Percentiles rank a stretch among this genome's conserved stretches.
phyloP scores from a whole-genome alignment of 2,113 vertebrate genomes.

The Chaenocephalus aceratus region DNA sequence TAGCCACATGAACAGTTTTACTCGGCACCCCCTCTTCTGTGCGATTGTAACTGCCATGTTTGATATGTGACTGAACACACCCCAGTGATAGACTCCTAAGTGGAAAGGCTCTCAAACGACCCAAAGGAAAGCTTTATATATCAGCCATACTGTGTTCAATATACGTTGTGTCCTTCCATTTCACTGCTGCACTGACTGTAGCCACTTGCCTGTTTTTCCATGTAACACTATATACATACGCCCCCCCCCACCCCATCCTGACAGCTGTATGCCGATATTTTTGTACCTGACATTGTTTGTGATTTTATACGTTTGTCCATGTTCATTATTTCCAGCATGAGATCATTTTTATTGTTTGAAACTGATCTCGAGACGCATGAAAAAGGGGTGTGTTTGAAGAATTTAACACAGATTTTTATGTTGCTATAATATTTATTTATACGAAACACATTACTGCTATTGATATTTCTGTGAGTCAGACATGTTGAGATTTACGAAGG shows the following conservation, averaged over 20 bases:
- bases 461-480: slow-evolving; percentile 48
- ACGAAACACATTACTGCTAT: slow-evolving; percentile 69
- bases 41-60: slow-evolving; percentile 76
- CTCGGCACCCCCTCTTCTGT: slow-evolving; percentile 61
- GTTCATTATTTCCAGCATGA: neutral
- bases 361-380: slow-evolving; percentile 51
- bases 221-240: slow-evolving; percentile 37
- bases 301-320: slow-evolving; percentile 2
- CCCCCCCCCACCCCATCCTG: slow-evolving; percentile 20
- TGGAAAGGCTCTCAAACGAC: slow-evolving; percentile 29
- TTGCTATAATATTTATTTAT: slow-evolving; percentile 85
- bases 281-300: slow-evolving; percentile 36
- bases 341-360: slow-evolving; percentile 13
- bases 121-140: slow-evolving; percentile 56
- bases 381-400: slow-evolving; percentile 43
- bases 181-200: slow-evolving; percentile 60
- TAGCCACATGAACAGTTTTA: slow-evolving; percentile 59
- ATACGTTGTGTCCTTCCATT: slow-evolving; percentile 35
- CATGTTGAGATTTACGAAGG: slow-evolving; percentile 22
- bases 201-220: slow-evolving; percentile 53
- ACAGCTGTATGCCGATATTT: slow-evolving; percentile 45
- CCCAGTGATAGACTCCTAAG: slow-evolving; percentile 49
- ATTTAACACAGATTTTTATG: slow-evolving; percentile 76
- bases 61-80: slow-evolving; percentile 56
- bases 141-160: slow-evolving; percentile 53